Evolutionary conservation across 2,888 invertebrate genomes (phyloP).

Genomic region (Chymomyza caudatula): DNA sequence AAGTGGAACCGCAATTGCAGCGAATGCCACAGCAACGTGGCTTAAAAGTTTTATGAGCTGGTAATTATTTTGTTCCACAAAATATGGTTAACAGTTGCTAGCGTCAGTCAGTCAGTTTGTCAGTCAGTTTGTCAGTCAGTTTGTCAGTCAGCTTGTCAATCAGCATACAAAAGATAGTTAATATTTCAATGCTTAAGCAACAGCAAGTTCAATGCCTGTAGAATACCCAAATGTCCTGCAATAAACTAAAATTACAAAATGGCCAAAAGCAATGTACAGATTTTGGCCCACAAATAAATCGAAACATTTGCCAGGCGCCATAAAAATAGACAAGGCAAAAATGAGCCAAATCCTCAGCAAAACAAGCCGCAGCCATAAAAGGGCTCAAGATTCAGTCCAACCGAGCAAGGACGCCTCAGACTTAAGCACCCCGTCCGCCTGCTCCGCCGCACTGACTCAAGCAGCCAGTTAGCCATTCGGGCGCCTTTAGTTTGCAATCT

Average conservation of each 20-base stretch:
- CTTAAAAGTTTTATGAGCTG: constrained; percentile 7
- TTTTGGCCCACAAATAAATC: constrained; percentile 50
- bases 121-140: no score
- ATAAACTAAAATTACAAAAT: constrained; percentile 51
- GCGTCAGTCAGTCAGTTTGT: not conserved
- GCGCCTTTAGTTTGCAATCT: constrained; percentile 53
- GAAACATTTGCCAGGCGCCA: constrained; percentile 55
- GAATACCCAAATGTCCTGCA: constrained; percentile 28
- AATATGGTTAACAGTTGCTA: constrained; percentile 24
- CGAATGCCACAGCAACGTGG: not conserved
- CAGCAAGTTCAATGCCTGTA: constrained; percentile 35
- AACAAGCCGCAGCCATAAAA: constrained; percentile 1
- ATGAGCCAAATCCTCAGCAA: not conserved
- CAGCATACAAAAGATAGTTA: not conserved
- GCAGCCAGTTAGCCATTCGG: not conserved
- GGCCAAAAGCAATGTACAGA: constrained; percentile 20
- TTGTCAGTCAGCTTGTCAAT: not conserved
- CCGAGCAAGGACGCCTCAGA: constrained; percentile 18
- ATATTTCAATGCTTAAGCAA: not conserved
- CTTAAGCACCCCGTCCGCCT: not conserved
- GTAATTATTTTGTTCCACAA: constrained; percentile 44
- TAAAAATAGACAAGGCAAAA: constrained; percentile 44
- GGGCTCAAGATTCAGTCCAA: constrained; percentile 21
- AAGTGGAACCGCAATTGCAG: not conserved
- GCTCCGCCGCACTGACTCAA: not conserved